A percentile compares a stretch with the other conserved stretches of the same genome.
Evolutionary conservation across 2,888 invertebrate genomes (phyloP).

Genomic region (Eulithis testata): DNA sequence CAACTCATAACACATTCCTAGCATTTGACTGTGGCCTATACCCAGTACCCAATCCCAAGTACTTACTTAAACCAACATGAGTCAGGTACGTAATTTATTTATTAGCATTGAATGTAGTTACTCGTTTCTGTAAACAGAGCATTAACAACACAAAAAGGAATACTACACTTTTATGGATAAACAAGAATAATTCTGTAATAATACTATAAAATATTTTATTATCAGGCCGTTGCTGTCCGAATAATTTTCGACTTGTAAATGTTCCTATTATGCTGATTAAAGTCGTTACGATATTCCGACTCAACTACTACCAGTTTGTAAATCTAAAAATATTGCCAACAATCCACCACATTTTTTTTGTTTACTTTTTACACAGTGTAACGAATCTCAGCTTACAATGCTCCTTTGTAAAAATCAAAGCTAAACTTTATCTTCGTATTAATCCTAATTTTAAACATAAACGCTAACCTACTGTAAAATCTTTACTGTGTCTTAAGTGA

Average conservation of each 20-base stretch:
- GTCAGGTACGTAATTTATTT: too few species aligned
- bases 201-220: slow-evolving; percentile 44
- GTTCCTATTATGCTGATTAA: slow-evolving; percentile 46
- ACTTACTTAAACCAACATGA: too few species aligned
- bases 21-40: too few species aligned
- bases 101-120: too few species aligned
- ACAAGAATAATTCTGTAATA: slow-evolving; percentile 37
- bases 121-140: background rate
- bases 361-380: slow-evolving; percentile 33
- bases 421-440: too few species aligned
- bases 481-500: slow-evolving; percentile 34
- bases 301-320: slow-evolving; percentile 47
- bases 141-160: slow-evolving; percentile 14
- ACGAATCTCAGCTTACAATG: background rate
- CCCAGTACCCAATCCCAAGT: too few species aligned
- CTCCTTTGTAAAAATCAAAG: too few species aligned
- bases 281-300: slow-evolving; percentile 42
- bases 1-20: too few species aligned
- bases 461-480: slow-evolving; percentile 10
- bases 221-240: slow-evolving; percentile 39
- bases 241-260: slow-evolving; percentile 49
- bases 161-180: slow-evolving; percentile 29
- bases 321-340: slow-evolving; percentile 50
- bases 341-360: slow-evolving; percentile 47
- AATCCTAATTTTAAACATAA: background rate